A percentile compares a stretch with the other conserved stretches of the same genome.
These are phyloP conservation scores for Mus caroli DNA, from an alignment of 2,797 vertebrate species.

Conservation along the genomic window DNA sequence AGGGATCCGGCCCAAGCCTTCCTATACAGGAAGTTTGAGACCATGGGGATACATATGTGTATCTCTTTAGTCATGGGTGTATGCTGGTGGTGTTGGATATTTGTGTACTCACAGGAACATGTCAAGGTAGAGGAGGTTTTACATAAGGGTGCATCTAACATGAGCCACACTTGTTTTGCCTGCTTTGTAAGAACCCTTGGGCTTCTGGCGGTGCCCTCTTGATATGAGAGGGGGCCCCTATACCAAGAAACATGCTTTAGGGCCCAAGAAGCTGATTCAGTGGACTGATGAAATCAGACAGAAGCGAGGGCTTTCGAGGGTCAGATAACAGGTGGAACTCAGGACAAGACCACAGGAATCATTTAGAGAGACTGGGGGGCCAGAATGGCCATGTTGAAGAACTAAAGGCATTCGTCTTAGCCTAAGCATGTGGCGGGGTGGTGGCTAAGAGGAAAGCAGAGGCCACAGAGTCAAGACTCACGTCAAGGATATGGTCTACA, in stretches of 20 bases:
- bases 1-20: slow-evolving; percentile 28
- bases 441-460: not conserved
- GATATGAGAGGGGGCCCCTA: not conserved
- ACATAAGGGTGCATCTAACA: not conserved
- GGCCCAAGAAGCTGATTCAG: not conserved
- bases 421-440: not conserved
- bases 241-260: not conserved
- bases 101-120: not conserved
- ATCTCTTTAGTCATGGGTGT: not conserved
- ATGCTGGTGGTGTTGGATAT: not conserved
- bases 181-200: not conserved
- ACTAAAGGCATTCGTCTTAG: not conserved
- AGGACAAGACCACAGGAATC: not conserved
- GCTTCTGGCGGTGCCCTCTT: not conserved
- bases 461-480: not conserved
- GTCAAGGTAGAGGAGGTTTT: not conserved
- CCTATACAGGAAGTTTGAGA: not conserved
- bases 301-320: not conserved
- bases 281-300: not conserved
- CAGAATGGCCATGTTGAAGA: not conserved
- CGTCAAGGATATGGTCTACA: accelerated
- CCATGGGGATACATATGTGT: not conserved
- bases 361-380: not conserved
- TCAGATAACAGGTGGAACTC: not conserved
- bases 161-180: not conserved